Base-by-base conservation (phyloP, 2,888 invertebrate species). In the Polyommatus icarus region DNA sequence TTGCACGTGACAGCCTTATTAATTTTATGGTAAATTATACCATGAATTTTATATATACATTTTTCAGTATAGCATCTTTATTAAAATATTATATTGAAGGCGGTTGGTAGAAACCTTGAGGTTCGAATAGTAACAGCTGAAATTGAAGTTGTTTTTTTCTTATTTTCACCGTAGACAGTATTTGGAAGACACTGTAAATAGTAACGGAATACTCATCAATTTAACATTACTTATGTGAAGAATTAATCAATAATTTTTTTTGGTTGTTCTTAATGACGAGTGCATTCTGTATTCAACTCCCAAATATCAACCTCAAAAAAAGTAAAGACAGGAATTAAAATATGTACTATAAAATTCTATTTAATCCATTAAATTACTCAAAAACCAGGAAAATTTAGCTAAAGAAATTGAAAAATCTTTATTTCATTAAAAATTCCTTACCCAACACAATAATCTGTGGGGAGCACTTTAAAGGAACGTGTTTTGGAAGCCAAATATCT, bases 41-140 rank as follows among this genome's bases (percentile, higher is more conserved):
- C 67, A 67, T 67, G 67, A 67, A 67, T 67, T 29, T 67, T 67
- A 18, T 32, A 67, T 29, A 61, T 12, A 67, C 15, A 67, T 29
- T 67, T 32, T 29, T 18, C 29, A 67, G 67, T 15, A 29, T 29
- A 10, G 29, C 29, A 6, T 18, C 29, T 29, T 78, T 79, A 78
- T 80, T 79, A 78, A 80, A 78, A 78, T 71, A 77, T 61, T 5
- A 29, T 32, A 67, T 24, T 12, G 15, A 32, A 32, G 18, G 0
- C 18, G 29, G 5, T 32, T 32, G 32, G 46, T 46, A 46, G 46
- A 4, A 29, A 15, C 24, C 20, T 10, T 12, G 61, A 67, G 24
- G 61, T 20, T 24, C 5, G 18, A 18, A 3, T 15, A 12, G 50
- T 50, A 15, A 46, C 46, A 54, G 18, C 54, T 54, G 18, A 18